These are phyloP conservation scores for Polyommatus iphigenia DNA, from an alignment of 2,888 invertebrate genomes.

Conservation along the genomic window DNA sequence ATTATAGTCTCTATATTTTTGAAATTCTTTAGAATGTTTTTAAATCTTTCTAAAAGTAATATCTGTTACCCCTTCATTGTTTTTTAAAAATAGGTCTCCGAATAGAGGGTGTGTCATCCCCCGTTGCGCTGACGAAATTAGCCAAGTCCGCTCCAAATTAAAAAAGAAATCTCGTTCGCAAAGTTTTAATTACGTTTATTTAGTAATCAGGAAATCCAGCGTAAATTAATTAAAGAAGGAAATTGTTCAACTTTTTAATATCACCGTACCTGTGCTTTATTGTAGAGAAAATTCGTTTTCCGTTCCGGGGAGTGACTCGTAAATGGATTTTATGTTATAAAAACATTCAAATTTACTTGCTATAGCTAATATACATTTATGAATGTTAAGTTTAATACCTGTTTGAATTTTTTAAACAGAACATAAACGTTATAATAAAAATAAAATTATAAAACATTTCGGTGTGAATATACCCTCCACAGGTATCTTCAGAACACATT, in stretches of 20 bases:
- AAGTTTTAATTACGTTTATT: constrained; percentile 80
- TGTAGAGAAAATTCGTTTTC: constrained; percentile 8
- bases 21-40: not conserved
- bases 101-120: constrained; percentile 73
- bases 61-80: constrained; percentile 42
- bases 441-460: not conserved
- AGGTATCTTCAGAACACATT: constrained; percentile 18
- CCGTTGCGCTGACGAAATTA: constrained; percentile 71
- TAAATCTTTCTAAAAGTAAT: constrained; percentile 40
- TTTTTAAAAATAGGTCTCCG: constrained; percentile 45
- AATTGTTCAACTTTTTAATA: constrained; percentile 34
- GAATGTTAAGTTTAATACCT: not conserved
- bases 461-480: not conserved
- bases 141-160: constrained; percentile 71
- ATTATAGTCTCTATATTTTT: not conserved
- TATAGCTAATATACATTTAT: too few species aligned
- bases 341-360: too few species aligned
- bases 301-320: not conserved
- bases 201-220: constrained; percentile 66
- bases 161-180: constrained; percentile 77
- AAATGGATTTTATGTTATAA: not conserved
- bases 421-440: not conserved
- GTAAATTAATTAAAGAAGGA: constrained; percentile 65
- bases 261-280: constrained; percentile 17
- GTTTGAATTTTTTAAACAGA: not conserved